Percentiles rank a stretch among this genome's conserved stretches.
phyloP scores from a whole-genome alignment of 2,888 invertebrate species.

The Dysmachus trigonus region DNA sequence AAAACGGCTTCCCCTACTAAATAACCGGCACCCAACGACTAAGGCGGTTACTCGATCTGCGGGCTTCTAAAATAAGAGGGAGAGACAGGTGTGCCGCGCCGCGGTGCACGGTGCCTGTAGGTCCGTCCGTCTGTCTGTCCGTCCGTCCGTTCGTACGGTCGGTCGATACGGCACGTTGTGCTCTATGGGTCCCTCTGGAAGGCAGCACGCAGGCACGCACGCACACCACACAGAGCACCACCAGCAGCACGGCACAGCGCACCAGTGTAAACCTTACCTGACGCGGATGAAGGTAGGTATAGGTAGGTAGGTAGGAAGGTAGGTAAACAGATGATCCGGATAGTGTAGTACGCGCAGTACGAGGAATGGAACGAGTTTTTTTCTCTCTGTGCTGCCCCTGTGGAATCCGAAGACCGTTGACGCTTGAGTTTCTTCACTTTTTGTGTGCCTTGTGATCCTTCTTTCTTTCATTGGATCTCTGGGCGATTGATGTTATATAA shows the following conservation, averaged over 20 bases:
- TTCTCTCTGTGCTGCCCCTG: background rate
- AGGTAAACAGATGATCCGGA: slow-evolving; percentile 29
- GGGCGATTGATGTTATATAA: slow-evolving; percentile 25
- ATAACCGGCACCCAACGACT: slow-evolving; percentile 36
- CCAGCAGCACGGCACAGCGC: background rate
- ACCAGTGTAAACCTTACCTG: background rate
- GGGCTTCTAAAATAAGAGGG: slow-evolving; percentile 31
- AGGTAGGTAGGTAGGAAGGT: slow-evolving; percentile 2
- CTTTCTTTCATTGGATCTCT: background rate
- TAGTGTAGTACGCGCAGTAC: background rate
- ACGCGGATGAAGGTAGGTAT: slow-evolving; percentile 14
- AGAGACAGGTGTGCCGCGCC: slow-evolving; percentile 42
- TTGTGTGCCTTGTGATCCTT: slow-evolving; percentile 20
- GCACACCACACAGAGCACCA: background rate
- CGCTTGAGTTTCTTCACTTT: slow-evolving; percentile 29
- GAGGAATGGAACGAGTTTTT: background rate
- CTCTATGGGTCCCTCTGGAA: slow-evolving; percentile 26
- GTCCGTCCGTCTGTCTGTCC: background rate
- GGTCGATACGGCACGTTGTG: background rate
- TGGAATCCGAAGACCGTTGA: slow-evolving; percentile 11
- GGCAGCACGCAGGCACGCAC: background rate
- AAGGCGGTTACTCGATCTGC: slow-evolving; percentile 41
- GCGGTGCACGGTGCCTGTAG: slow-evolving; percentile 1
- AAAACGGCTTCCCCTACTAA: slow-evolving; percentile 44
- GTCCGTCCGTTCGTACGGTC: too few relatives aligned